Base-by-base conservation (phyloP, 2,888 invertebrate species). In the Ectemnius cavifrons region DNA sequence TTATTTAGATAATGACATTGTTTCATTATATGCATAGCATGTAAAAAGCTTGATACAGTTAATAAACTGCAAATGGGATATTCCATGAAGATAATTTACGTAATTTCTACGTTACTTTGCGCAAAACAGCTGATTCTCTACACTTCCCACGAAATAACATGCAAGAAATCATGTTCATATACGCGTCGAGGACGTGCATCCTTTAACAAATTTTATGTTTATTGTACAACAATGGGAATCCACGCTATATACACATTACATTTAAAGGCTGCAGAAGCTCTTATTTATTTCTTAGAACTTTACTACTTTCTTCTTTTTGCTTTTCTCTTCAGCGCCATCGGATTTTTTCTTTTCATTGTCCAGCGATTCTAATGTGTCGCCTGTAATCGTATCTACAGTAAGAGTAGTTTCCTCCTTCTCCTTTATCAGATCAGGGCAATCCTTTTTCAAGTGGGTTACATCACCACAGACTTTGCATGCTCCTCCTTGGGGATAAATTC, bases 401-500 rank as follows among this genome's bases (percentile, higher is more conserved):
- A 91, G 61, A 5, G 79, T 71, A 14, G 23, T 78, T 27, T 89
- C 89, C 75, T 91, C 89, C 63, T 89, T 90, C 45, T 87, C 84
- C 46, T 85, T 86, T 3, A 87, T 89, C 80, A 93, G 92, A 73
- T 94, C 93, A 6, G 95, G 96, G 89, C 96, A 97, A 87, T 96
- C 96, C 88, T 95, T 96, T 82, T 94, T 95, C 76, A 97, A 92
- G 92, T 98, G 97, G 59, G 96, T 96, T 11, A 96, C 95, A 89
- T 96, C 96, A 4, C 96, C 96, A 92, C 97, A 98, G 2, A 95
- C 92, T 83, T 94, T 96, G 88, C 97, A 97, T n/a, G 92, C 91
- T 1, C 96, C 96, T 49, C 96, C 97, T 91, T 96, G 94, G 0
- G 97, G 97, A 92, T 97, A 98, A 6, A 97, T 91, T 0, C 98